Conservation (phyloP, 2,797 vertebrate genomes). For the Uromys caudimaculatus region DNA sequence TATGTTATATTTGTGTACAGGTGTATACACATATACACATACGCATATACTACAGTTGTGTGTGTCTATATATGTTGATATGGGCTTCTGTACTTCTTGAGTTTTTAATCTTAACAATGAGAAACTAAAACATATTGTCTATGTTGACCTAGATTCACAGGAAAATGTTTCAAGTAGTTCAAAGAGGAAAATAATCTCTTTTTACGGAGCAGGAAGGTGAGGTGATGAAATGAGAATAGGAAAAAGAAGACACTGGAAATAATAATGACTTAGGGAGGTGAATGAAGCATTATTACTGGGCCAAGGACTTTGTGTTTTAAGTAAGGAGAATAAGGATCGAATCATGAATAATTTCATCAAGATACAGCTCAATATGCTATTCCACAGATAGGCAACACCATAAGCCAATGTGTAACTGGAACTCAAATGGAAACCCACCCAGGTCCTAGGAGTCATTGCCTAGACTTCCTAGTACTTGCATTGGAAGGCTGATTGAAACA, state of each 20-base stretch:
- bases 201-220: conserved; percentile 1
- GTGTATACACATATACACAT: not conserved
- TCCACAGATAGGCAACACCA: conserved; percentile 36
- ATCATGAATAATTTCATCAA: conserved; percentile 40
- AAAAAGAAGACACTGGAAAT: conserved; percentile 39
- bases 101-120: conserved; percentile 30
- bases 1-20: not conserved
- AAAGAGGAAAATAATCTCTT: not conserved
- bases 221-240: not conserved
- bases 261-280: conserved; percentile 23
- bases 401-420: conserved; percentile 51
- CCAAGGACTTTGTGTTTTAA: conserved; percentile 27
- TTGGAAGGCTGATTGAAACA: conserved; percentile 65
- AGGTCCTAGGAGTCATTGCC: conserved; percentile 40
- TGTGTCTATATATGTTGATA: not conserved
- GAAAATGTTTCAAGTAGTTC: conserved; percentile 59
- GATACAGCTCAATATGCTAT: conserved; percentile 16
- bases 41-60: not conserved
- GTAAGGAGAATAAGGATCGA: not conserved
- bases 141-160: conserved; percentile 15
- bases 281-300: conserved; percentile 21
- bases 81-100: not conserved
- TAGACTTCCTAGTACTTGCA: conserved; percentile 26
- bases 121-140: conserved; percentile 45
- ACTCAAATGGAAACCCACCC: conserved; percentile 43